A percentile compares a stretch with the other conserved stretches of the same genome.
Evolutionary conservation across 92 coral and sea anemone species (phyloP).

Genomic region (Porites cylindrica): DNA sequence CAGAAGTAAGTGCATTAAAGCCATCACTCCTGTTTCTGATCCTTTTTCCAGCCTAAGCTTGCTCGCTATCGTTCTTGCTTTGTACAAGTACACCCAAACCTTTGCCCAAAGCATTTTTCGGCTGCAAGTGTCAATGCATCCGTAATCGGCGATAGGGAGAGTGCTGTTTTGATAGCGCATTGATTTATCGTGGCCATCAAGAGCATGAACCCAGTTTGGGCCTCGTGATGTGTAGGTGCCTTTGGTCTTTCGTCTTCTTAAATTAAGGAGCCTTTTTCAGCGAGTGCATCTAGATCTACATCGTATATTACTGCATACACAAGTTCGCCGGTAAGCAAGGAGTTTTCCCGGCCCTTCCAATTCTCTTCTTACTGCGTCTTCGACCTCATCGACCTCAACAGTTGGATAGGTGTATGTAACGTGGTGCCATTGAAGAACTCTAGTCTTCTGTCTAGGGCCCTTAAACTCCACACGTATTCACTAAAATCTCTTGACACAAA

Average conservation of each 20-base stretch:
- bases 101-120: constrained; percentile 32
- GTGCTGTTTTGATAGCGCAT: constrained; percentile 60
- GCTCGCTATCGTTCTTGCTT: constrained; percentile 22
- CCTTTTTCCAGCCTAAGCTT: constrained; percentile 35
- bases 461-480: constrained; percentile 37
- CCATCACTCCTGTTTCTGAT: constrained; percentile 51
- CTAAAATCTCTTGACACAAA: constrained; percentile 43
- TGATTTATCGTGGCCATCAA: constrained; percentile 53
- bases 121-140: constrained; percentile 46
- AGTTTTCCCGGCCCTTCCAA: background rate
- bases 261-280: too few relatives aligned
- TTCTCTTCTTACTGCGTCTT: constrained; percentile 37
- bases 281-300: too few relatives aligned
- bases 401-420: constrained; percentile 8
- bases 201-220: constrained; percentile 50
- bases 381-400: constrained; percentile 45
- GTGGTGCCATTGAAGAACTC: constrained; percentile 12
- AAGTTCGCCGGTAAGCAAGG: constrained; percentile 49
- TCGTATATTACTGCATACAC: constrained; percentile 30
- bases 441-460: constrained; percentile 46
- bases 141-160: constrained; percentile 52
- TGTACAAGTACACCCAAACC: constrained; percentile 35
- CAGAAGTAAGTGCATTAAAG: constrained; percentile 6
- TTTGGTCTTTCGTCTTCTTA: background rate
- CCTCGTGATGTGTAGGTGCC: constrained; percentile 60